These are phyloP conservation scores for Archivesica marissinica DNA, from an alignment of 1,140 invertebrate species.

Conservation along the genomic window DNA sequence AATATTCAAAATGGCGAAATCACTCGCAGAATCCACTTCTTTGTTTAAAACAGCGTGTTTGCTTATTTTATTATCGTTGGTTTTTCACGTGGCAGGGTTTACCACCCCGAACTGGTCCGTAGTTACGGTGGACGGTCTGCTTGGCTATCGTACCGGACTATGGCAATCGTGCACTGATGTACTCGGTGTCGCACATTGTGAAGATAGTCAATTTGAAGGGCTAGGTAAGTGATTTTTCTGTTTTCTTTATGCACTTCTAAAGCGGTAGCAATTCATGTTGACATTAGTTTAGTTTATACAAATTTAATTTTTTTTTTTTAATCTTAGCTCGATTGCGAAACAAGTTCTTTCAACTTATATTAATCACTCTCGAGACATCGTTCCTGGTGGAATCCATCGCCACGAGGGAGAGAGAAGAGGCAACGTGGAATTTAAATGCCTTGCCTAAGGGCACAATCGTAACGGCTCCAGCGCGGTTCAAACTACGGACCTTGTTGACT, in stretches of 20 bases:
- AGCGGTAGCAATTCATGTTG: not conserved
- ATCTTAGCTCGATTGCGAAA: no score
- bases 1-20: constrained; percentile 17
- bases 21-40: not conserved
- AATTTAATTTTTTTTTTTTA: no score
- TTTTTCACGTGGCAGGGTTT: not conserved
- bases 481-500: no score
- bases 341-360: no score
- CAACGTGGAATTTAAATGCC: no score
- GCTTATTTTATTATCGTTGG: not conserved
- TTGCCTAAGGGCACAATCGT: no score
- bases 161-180: not conserved
- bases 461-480: no score
- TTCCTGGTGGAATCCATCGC: no score
- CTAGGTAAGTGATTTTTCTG: not conserved
- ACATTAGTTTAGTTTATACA: no score
- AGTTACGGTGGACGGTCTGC: not conserved
- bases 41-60: not conserved
- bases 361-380: no score
- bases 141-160: not conserved
- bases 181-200: not conserved
- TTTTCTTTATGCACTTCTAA: not conserved
- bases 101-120: not conserved
- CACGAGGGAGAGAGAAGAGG: no score
- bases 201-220: not conserved